These are phyloP conservation scores for Adelosebastes latens DNA, from an alignment of 2,797 vertebrate genomes.

Conservation along the genomic window DNA sequence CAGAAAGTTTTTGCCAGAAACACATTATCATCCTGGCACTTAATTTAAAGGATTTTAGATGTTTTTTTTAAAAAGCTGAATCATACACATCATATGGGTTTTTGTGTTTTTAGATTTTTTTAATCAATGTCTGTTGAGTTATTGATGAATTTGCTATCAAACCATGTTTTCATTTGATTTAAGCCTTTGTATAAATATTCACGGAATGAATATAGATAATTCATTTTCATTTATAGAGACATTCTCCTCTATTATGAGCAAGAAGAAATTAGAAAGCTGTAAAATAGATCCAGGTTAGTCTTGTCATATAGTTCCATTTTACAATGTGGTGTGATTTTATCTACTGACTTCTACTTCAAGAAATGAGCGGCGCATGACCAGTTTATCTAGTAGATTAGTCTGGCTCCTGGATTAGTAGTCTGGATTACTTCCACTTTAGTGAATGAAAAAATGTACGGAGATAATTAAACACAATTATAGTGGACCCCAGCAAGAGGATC, in stretches of 20 bases:
- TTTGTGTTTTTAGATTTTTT: background rate
- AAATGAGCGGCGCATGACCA: constrained; percentile 14
- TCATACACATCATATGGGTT: background rate
- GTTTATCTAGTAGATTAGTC: constrained; percentile 80
- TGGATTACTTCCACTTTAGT: constrained; percentile 66
- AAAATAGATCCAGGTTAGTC: background rate
- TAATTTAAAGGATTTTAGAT: background rate
- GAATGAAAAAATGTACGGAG: constrained; percentile 51
- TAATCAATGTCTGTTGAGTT: background rate
- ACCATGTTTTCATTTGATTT: background rate
- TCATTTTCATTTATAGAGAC: too few relatives aligned
- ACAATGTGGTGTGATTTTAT: constrained; percentile 5
- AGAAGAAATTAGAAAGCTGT: background rate
- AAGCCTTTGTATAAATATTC: background rate
- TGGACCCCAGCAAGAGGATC: constrained; percentile 13
- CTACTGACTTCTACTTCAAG: constrained; percentile 36
- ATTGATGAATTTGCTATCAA: background rate
- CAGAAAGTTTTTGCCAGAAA: background rate
- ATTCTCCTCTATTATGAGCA: background rate
- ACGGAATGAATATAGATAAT: too few relatives aligned
- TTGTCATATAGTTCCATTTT: background rate
- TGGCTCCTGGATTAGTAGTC: constrained; percentile 75
- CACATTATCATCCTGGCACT: background rate
- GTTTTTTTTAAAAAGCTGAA: too few relatives aligned
- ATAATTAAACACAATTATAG: constrained; percentile 51